Evolutionary conservation across 2,888 invertebrate species (phyloP), one percentile per base, ranked within the genome.

Genomic region (Abrostola tripartita): DNA sequence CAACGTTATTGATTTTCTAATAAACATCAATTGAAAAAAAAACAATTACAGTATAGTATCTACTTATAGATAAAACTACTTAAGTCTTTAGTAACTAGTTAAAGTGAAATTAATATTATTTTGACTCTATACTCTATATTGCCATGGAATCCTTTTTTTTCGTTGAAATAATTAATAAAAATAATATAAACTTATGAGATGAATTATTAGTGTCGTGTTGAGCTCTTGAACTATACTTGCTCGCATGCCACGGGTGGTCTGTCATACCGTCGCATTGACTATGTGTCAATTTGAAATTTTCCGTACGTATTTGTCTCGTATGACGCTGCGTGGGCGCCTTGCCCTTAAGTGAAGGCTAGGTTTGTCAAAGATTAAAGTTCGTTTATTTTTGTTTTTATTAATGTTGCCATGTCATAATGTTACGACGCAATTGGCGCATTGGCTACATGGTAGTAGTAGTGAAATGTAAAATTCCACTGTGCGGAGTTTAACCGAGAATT

Each of bases 241-340:
- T 47, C 41, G 24, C 69, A 49, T 65, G 42, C 10, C 58, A 55
- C 72, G 78, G 80, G 80, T 79, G 79, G 79, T 78, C 80, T 69
- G n/a, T 62, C 37, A 53, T 50, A 44, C 63, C 65, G 65, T 63
- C 68, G 58, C 37, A 67, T 64, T 75, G 68, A 72, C 72, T 71
- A 75, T 70, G 76, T 78, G 74, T 81, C 75, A 71, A 76, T 72
- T 77, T 69, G 65, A 75, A 79, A 77, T 74, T 79, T 77, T 82
- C 80, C 77, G 73, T 76, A 66, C 58, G 56, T 68, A 67, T 72
- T 74, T 72, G 71, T 78, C 73, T 72, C 54, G 50, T 62, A 72
- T 70, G 59, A 68, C 65, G 55, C 59, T 49, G 66, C 64, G 81
- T 82, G 71, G 81, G 81, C 58, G 81, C 57, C 54, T 52, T 74